Evolutionary conservation across 2,797 vertebrate genomes (phyloP).

Genomic region (Fistularia commersonii): DNA sequence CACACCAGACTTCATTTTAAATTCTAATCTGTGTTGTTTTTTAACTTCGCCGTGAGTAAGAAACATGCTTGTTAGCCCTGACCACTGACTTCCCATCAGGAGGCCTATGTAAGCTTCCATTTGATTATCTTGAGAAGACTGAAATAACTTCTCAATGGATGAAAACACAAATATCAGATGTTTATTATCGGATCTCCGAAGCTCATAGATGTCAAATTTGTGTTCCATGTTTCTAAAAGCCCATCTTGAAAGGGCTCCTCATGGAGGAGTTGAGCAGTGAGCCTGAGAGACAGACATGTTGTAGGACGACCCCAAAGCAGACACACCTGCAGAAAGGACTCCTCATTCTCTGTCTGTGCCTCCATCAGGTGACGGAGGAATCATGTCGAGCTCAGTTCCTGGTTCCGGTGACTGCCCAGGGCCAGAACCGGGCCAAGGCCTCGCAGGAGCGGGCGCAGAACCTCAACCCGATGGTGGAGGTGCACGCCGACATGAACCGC

Average conservation of each 20-base stretch:
- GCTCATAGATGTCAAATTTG: not conserved
- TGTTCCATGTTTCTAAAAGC: too few species aligned
- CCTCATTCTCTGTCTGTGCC: not conserved
- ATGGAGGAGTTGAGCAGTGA: too few species aligned
- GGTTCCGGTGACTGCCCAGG: conserved; percentile 78
- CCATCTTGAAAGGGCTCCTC: too few species aligned
- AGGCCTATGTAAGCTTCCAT: too few species aligned
- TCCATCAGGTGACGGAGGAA: conserved; percentile 80
- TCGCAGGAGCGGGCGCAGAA: conserved; percentile 90
- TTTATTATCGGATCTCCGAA: not conserved
- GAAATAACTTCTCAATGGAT: not conserved
- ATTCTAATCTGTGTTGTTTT: too few species aligned
- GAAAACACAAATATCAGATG: not conserved
- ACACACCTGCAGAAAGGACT: not conserved
- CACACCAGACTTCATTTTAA: too few species aligned
- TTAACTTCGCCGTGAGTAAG: too few species aligned
- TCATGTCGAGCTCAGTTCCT: conserved; percentile 88
- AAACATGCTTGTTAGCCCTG: too few species aligned
- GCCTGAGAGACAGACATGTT: not conserved
- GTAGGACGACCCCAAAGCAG: not conserved
- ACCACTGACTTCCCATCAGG: too few species aligned
- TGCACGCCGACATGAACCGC: conserved; percentile 78
- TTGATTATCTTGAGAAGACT: not conserved
- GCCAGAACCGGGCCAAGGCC: conserved; percentile 85
- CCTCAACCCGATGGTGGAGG: conserved; percentile 96